Evolutionary conservation across 2,888 invertebrate genomes (phyloP).

Genomic region (Orchesella flavescens): DNA sequence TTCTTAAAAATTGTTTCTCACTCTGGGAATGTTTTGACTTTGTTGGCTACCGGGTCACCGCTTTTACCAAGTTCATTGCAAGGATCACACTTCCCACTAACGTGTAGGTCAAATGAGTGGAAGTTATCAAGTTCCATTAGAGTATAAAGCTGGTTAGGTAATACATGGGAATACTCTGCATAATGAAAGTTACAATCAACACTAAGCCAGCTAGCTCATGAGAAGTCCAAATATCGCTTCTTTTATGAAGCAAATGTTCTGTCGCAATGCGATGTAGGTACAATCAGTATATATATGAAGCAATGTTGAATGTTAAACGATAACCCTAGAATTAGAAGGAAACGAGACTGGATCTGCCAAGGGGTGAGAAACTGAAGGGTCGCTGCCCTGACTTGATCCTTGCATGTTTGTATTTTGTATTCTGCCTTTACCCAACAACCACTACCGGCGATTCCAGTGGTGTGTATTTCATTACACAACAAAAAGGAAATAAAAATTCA

Average conservation of each 20-base stretch:
- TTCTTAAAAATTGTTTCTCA: not conserved
- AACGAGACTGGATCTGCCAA: not conserved
- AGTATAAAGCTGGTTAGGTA: not conserved
- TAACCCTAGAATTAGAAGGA: not conserved
- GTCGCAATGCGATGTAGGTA: too few relatives aligned
- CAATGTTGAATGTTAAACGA: not conserved
- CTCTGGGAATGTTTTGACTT: slow-evolving; percentile 41
- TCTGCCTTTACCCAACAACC: not conserved
- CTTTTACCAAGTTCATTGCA: slow-evolving; percentile 34
- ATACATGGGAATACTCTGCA: too few relatives aligned
- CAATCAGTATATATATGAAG: not conserved
- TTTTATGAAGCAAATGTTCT: too few relatives aligned
- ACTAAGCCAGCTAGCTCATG: too few relatives aligned
- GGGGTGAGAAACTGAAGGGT: slow-evolving; percentile 38
- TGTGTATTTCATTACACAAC: not conserved
- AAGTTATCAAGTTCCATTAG: slow-evolving; percentile 30
- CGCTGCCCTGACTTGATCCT: slow-evolving; percentile 40
- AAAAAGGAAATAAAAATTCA: not conserved
- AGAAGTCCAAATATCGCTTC: too few relatives aligned
- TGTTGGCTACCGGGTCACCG: slow-evolving; percentile 47
- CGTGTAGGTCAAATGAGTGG: slow-evolving; percentile 27
- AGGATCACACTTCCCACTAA: slow-evolving; percentile 7
- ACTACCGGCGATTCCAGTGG: not conserved
- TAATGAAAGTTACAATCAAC: not conserved
- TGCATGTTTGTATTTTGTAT: slow-evolving; percentile 14